Conservation (phyloP, 2,113 vertebrate genomes). For the Nannobrachium achirus region DNA sequence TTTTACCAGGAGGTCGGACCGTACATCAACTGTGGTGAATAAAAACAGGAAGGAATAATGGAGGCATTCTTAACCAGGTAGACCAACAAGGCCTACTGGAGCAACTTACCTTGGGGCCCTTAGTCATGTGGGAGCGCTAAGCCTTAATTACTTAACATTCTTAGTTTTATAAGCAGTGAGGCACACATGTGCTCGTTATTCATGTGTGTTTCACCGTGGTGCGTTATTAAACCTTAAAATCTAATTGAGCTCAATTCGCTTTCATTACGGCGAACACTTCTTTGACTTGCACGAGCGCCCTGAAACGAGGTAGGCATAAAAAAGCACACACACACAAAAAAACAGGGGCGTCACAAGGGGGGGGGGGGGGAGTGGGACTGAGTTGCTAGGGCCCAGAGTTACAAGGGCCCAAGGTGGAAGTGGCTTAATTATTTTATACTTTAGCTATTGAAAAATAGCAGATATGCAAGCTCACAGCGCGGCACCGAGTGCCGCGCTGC, state of each 20-base stretch:
- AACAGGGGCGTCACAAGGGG: no score
- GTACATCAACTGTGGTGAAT: no score
- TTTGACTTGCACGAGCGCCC: conserved; percentile 1
- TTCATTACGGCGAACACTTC: neutral
- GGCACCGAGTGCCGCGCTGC: no score
- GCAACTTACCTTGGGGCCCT: conserved; percentile 28
- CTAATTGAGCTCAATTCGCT: conserved; percentile 20
- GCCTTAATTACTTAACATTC: conserved; percentile 39
- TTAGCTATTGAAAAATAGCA: no score
- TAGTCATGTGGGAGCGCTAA: conserved; percentile 37
- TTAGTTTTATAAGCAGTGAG: conserved; percentile 41
- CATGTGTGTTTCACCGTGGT: conserved; percentile 10
- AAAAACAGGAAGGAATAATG: neutral
- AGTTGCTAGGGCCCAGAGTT: no score
- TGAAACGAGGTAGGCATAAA: conserved; percentile 12
- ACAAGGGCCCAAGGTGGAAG: no score
- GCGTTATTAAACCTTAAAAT: conserved; percentile 35
- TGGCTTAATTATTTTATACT: no score
- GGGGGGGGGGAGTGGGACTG: no score
- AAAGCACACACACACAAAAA: neutral
- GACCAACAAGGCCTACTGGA: conserved; percentile 1
- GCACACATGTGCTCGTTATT: conserved; percentile 30
- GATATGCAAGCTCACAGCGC: no score
- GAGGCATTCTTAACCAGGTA: conserved; percentile 2
- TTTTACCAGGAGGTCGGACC: neutral